A percentile compares a stretch with the other conserved stretches of the same genome.
Conservation (phyloP, 1,140 invertebrate species). For the Chlorops oryzae region DNA sequence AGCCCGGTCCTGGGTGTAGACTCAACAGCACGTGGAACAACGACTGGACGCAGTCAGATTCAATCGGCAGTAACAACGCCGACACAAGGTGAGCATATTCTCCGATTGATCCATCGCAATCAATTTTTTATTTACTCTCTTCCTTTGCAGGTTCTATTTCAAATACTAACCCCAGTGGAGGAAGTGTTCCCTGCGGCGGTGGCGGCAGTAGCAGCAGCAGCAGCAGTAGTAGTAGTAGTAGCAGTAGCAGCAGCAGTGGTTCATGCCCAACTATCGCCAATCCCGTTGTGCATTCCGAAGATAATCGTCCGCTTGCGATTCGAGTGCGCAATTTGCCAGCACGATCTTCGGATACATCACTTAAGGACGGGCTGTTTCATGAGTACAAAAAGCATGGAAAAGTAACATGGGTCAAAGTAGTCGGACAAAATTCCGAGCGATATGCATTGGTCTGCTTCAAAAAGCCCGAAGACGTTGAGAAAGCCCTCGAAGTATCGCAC, state of each 20-base stretch:
- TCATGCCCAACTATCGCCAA: constrained; percentile 35
- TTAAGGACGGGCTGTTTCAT: constrained; percentile 95
- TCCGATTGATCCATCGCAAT: not conserved
- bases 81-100: not conserved
- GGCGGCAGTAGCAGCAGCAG: constrained; percentile 28
- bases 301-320: constrained; percentile 76
- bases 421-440: constrained; percentile 72
- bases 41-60: too few species aligned
- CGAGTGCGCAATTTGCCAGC: constrained; percentile 86
- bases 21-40: constrained; percentile 13
- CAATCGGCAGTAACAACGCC: constrained; percentile 34
- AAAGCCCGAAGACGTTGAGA: constrained; percentile 92
- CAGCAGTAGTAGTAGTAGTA: constrained; percentile 40
- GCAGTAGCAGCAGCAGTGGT: constrained; percentile 31
- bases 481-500: constrained; percentile 89
- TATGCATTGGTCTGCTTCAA: constrained; percentile 92
- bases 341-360: constrained; percentile 83
- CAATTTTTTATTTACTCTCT: not conserved
- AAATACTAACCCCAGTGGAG: constrained; percentile 42
- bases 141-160: constrained; percentile 29
- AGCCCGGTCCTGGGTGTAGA: constrained; percentile 39
- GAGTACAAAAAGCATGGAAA: constrained; percentile 98
- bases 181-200: constrained; percentile 40
- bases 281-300: constrained; percentile 56
- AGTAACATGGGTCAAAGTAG: constrained; percentile 88